A percentile compares a stretch with the other conserved stretches of the same genome.
Conservation (phyloP, 2,888 invertebrate genomes). For the Morpho helenor region DNA sequence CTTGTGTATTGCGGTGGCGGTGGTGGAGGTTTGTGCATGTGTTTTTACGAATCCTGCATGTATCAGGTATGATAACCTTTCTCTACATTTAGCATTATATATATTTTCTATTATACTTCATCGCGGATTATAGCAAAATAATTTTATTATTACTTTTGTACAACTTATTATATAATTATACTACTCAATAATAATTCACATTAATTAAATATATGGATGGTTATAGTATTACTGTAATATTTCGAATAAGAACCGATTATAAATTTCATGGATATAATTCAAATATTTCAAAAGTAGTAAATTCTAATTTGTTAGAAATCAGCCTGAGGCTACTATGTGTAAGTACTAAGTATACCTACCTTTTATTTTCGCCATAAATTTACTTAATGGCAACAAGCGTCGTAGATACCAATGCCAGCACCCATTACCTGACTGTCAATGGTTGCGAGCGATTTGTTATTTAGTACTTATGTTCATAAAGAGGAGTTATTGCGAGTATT, state of each 20-base stretch:
- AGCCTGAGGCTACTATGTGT: slow-evolving; percentile 15
- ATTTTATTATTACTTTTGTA: no score
- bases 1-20: no score
- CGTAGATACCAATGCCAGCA: slow-evolving; percentile 33
- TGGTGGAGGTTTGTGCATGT: no score
- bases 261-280: slow-evolving; percentile 7
- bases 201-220: background rate
- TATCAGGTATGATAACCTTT: no score
- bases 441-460: slow-evolving; percentile 47
- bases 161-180: no score
- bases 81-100: no score
- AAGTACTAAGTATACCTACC: slow-evolving; percentile 13
- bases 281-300: slow-evolving; percentile 20
- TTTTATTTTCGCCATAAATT: slow-evolving; percentile 42
- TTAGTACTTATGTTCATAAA: slow-evolving; percentile 50
- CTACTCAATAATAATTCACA: no score
- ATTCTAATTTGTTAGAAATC: slow-evolving; percentile 21
- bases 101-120: no score
- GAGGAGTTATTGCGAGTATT: slow-evolving; percentile 50
- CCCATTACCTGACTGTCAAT: slow-evolving; percentile 45
- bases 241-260: slow-evolving; percentile 7
- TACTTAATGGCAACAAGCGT: slow-evolving; percentile 40
- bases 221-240: background rate
- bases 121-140: no score
- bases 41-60: no score